Percentiles rank a stretch among this genome's conserved stretches.
Conservation (phyloP, 2,113 vertebrate species). For the Tachysurus fulvidraco region DNA sequence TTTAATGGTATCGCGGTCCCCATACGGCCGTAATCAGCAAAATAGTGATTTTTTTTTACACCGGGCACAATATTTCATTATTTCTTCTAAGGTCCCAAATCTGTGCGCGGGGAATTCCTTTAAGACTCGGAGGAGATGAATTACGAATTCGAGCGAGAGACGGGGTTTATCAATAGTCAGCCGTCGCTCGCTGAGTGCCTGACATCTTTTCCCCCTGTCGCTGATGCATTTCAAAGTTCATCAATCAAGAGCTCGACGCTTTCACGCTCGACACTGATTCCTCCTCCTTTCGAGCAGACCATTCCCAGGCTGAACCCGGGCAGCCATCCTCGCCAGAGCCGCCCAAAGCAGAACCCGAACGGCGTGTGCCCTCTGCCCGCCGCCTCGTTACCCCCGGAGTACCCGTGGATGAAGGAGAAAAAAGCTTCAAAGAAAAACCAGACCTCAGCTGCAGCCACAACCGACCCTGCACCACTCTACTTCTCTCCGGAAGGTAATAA, state of each 20-base stretch:
- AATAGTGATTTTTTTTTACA: slow-evolving; percentile 76
- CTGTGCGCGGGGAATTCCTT: slow-evolving; percentile 91
- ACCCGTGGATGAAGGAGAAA: slow-evolving; percentile 99
- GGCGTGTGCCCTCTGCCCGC: slow-evolving; percentile 81
- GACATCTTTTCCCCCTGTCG: slow-evolving; percentile 99
- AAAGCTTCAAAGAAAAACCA: slow-evolving; percentile 88
- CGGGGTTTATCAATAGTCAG: slow-evolving; percentile 99
- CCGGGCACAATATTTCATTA: slow-evolving; percentile 85
- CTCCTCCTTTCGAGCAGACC: slow-evolving; percentile 97
- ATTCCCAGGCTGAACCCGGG: slow-evolving; percentile 90
- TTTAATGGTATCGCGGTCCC: slow-evolving; percentile 97
- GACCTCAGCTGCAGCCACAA: slow-evolving; percentile 72
- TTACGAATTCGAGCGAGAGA: slow-evolving; percentile 99
- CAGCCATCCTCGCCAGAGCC: slow-evolving; percentile 90
- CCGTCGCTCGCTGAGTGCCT: slow-evolving; percentile 99
- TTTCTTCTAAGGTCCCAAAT: slow-evolving; percentile 83
- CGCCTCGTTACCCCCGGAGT: slow-evolving; percentile 84
- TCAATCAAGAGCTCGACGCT: slow-evolving; percentile 99
- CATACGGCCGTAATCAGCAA: slow-evolving; percentile 94
- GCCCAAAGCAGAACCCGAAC: slow-evolving; percentile 82
- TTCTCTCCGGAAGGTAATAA: slow-evolving; percentile 94
- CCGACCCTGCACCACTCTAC: slow-evolving; percentile 80
- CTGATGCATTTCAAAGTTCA: slow-evolving; percentile 99
- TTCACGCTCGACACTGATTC: slow-evolving; percentile 97
- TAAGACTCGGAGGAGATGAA: slow-evolving; percentile 95